Base-by-base conservation (phyloP, 1,140 invertebrate species). In the Camponotus pennsylvanicus region DNA sequence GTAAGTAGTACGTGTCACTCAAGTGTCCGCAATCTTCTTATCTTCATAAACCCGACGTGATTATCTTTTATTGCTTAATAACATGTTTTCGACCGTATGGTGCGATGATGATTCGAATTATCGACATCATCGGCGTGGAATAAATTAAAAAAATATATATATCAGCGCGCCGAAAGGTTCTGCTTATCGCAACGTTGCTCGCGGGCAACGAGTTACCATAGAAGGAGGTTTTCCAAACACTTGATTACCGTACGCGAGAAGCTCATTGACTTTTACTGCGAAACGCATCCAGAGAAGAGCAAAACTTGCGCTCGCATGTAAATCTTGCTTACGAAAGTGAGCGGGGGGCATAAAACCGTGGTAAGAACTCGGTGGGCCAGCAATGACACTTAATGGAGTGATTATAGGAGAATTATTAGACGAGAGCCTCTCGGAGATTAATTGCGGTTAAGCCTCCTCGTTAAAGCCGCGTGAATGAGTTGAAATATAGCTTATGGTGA, bases 251-350 rank as follows among this genome's bases (percentile, higher is more conserved):
- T 63, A 63, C 37, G 79, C 27, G 79, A 83, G n/a, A 18, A 78
- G 34, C 34, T 45, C 9, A 27, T 32, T 76, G 64, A 59, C 45
- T 71, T 69, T 55, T 55, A 73, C 42, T 32, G 45, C 42, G 59
- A 66, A 71, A 32, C 45, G 77, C 40, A 34, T 8, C 27, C 27
- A 57, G n/a, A 27, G 37, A 80, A 89, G 75, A 61, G 82, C 40
- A 21, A 32, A 88, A 88, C 37, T 89, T 89, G 86, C 77, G 40
- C 21, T 76, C 92, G 93, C 93, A 92, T 93, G 92, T 95, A 94
- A 95, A 95, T 95, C 92, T 93, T 88, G 85, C 69, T 79, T 21
- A 11, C 49, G 55, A 27, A 37, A 82, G 52, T 27, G 27, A 27
- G 69, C 13, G 15, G 18, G 49, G 9, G 49, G 55, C 52, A 84